Conservation (phyloP, 1,140 invertebrate species). For the Tyrophagus putrescentiae region DNA sequence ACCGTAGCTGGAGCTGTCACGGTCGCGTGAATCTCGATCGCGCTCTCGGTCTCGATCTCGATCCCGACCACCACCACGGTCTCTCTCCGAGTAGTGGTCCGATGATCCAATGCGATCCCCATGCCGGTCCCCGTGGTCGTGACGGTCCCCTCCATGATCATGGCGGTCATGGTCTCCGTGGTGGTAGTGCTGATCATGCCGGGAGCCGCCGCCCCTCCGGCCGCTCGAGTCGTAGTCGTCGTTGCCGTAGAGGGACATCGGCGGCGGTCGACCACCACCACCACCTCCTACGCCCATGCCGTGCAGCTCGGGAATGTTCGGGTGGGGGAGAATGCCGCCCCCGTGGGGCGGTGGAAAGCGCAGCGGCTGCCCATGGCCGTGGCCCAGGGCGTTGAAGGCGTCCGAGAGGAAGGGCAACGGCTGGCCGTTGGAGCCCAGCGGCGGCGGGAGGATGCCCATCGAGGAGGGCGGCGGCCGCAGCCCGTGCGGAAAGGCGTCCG, state of each 20-base stretch:
- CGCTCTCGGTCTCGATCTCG: slow-evolving; percentile 33
- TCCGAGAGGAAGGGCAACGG: slow-evolving; percentile 15
- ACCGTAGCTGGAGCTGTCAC: slow-evolving; percentile 15
- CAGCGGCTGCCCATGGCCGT: slow-evolving; percentile 11
- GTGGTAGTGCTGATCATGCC: background rate
- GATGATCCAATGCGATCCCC: slow-evolving; percentile 19
- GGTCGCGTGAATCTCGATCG: slow-evolving; percentile 32
- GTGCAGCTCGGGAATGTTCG: slow-evolving; percentile 18
- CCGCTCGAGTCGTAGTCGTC: too few relatives aligned
- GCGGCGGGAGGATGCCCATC: slow-evolving; percentile 29
- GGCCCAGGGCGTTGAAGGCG: background rate
- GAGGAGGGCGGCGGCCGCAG: slow-evolving; percentile 35
- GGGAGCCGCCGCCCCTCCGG: background rate
- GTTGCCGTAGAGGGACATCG: too few relatives aligned
- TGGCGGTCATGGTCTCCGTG: background rate
- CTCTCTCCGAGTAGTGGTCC: slow-evolving; percentile 14
- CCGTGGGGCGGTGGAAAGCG: slow-evolving; percentile 28
- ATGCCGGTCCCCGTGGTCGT: slow-evolving; percentile 18
- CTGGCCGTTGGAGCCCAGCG: slow-evolving; percentile 16
- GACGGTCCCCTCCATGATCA: background rate
- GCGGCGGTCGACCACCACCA: background rate
- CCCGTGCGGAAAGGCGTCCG: slow-evolving; percentile 42
- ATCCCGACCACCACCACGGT: slow-evolving; percentile 18
- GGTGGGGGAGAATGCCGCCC: slow-evolving; percentile 21
- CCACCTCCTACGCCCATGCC: slow-evolving; percentile 12